Conservation (phyloP, 64 coral and sea anemone genomes). For the Montipora sp. region DNA sequence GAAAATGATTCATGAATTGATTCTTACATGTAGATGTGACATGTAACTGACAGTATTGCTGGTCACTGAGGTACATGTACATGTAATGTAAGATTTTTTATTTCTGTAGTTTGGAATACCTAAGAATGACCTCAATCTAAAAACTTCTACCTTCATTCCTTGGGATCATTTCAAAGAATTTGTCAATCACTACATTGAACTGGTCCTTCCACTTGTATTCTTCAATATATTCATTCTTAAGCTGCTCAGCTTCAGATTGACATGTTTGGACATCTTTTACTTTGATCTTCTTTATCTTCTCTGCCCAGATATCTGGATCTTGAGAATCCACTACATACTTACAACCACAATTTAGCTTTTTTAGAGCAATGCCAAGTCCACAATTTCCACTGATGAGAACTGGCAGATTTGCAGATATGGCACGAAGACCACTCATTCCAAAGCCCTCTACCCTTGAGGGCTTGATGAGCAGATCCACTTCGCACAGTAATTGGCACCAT, state of each 20-base stretch:
- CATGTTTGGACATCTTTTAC: neutral
- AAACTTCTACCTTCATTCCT: too few species aligned
- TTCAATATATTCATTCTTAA: neutral
- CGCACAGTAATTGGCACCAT: slow-evolving; percentile 16
- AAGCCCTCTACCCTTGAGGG: slow-evolving; percentile 39
- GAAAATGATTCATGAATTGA: too few species aligned
- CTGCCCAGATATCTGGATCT: slow-evolving; percentile 24
- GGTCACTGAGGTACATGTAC: too few species aligned
- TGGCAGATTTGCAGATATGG: slow-evolving; percentile 19
- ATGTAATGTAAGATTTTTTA: too few species aligned
- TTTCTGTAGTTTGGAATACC: neutral
- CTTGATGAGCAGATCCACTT: slow-evolving; percentile 39
- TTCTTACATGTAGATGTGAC: too few species aligned
- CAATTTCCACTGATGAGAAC: slow-evolving; percentile 35
- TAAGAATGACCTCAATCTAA: too few species aligned
- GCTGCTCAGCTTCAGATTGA: neutral
- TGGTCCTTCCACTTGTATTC: slow-evolving; percentile 10
- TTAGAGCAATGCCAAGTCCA: slow-evolving; percentile 27
- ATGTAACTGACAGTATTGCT: too few species aligned
- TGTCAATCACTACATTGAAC: neutral
- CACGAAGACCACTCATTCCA: slow-evolving; percentile 42
- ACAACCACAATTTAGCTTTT: neutral
- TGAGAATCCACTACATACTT: slow-evolving; percentile 16
- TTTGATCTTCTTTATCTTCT: slow-evolving; percentile 12
- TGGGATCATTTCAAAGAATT: slow-evolving; percentile 4